Evolutionary conservation across 2,797 vertebrate genomes (phyloP), one percentile per base, ranked within the genome.

Genomic region (Melanotaenia boesemani): DNA sequence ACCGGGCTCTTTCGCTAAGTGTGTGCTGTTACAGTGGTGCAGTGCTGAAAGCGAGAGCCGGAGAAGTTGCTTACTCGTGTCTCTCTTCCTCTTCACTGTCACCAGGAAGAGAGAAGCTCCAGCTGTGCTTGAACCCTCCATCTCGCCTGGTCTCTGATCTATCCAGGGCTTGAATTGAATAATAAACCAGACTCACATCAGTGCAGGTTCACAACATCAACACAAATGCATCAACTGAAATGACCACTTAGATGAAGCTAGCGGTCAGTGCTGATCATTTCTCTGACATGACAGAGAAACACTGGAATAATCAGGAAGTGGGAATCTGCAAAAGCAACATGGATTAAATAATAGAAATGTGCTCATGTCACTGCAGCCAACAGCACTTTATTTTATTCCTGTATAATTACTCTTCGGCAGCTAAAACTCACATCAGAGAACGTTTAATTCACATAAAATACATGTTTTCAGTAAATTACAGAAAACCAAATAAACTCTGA

Each of bases 81-180:
- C 95, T 95, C 92, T 92, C 85, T 89, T 96, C 95, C 93, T 96
- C 96, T 92, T 97, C 96, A 90, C 92, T 91, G 94, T 95, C 96
- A 91, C 94, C 95, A 87, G 92, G 91, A 86, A 95, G 93, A 92
- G 96, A 94, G 94, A 95, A 97, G 95, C 95, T 96, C 97, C 97
- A 98, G 91, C 93, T 96, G 94, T 91, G 95, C 94, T 95, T 97
- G 97, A 94, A 98, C 79, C 97, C 97, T 94, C 97, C 96, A 95
- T 97, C 96, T 90, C 90, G 94, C 92, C 95, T 96, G 94, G 94
- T 90, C 75, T 98, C 95, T 84, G 96, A 94, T 94, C 95, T 95
- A 91, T 96, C 95, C 94, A 98, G 96, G 92, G 97, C 98, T 99
- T 93, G 91, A 95, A 96, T 84, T 16, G 67, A 65, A 80, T 24